Conservation (phyloP, 2,797 vertebrate genomes). For the Arctocebus calabarensis region DNA sequence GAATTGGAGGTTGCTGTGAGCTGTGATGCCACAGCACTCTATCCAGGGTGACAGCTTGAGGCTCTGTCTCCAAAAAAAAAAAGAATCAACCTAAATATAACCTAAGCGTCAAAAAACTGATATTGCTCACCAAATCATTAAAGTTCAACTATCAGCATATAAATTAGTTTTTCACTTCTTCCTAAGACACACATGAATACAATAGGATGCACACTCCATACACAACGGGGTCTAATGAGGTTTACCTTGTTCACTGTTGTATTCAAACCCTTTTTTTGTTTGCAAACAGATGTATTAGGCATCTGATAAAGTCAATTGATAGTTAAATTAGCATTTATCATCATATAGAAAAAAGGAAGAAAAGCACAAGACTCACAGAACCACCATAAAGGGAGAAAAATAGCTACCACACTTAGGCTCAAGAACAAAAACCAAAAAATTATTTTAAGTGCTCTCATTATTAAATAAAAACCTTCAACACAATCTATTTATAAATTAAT, state of each 20-base stretch:
- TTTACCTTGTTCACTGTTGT: neutral
- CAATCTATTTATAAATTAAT: neutral
- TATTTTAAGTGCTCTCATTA: neutral
- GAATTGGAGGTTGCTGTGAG: too few relatives aligned
- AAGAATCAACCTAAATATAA: neutral
- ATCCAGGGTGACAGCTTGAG: too few relatives aligned
- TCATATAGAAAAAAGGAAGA: neutral
- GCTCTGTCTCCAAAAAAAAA: too few relatives aligned
- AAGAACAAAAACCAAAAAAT: neutral
- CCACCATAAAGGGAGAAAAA: neutral
- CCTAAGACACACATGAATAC: neutral
- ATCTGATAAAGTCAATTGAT: neutral
- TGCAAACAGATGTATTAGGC: too few relatives aligned
- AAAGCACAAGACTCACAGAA: neutral
- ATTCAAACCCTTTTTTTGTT: neutral
- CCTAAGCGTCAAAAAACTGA: neutral
- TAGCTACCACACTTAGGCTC: neutral
- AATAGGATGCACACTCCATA: neutral
- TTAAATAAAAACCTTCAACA: neutral
- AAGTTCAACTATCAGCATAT: neutral
- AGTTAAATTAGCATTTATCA: neutral
- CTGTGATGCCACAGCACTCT: too few relatives aligned
- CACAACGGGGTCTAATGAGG: neutral
- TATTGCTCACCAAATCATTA: neutral
- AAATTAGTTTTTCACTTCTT: neutral